phyloP scores from a whole-genome alignment of 2,888 invertebrate genomes.

The Synanthedon tipuliformis region DNA sequence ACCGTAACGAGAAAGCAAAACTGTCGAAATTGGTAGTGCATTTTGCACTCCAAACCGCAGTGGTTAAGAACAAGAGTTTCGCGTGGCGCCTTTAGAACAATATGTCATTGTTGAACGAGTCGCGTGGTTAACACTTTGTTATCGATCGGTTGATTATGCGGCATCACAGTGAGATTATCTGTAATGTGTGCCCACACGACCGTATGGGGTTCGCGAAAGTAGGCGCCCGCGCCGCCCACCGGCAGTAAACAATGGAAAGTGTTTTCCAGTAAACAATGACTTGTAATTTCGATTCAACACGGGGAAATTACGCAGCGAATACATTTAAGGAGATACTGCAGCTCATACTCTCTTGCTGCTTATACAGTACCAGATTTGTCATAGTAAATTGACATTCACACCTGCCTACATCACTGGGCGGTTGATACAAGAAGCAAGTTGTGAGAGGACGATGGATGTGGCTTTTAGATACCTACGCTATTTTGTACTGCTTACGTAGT shows the following conservation, averaged over 20 bases:
- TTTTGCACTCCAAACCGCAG: too few relatives aligned
- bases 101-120: constrained; percentile 17
- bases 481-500: too few relatives aligned
- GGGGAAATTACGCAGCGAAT: neutral
- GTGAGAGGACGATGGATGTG: too few relatives aligned
- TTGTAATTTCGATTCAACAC: neutral
- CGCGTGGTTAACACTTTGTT: constrained; percentile 34
- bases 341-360: too few relatives aligned
- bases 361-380: too few relatives aligned
- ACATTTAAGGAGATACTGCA: neutral
- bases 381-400: too few relatives aligned
- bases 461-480: too few relatives aligned
- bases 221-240: neutral
- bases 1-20: too few relatives aligned
- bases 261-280: neutral
- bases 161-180: constrained; percentile 27
- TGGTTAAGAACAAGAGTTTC: constrained; percentile 13
- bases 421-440: too few relatives aligned
- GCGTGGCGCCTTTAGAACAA: constrained; percentile 18
- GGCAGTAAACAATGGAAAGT: constrained; percentile 8
- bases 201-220: neutral
- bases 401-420: too few relatives aligned
- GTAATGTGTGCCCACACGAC: constrained; percentile 25
- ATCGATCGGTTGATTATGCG: constrained; percentile 28
- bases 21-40: too few relatives aligned